Conservation (phyloP, 2,888 invertebrate species). For the Drosophila anomelani region DNA sequence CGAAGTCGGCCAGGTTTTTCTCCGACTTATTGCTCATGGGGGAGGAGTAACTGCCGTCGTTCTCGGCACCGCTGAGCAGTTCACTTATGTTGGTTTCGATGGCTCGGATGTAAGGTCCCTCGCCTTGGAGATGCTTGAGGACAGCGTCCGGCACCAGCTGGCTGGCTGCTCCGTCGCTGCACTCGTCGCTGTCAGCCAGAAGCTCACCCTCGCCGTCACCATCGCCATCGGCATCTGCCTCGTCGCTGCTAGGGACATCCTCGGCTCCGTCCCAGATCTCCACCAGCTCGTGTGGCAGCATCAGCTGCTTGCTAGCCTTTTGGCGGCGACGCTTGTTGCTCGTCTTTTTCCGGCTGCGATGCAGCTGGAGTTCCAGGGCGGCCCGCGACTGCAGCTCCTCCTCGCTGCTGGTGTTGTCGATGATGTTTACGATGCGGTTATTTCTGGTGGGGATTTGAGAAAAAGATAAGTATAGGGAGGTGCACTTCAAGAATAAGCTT, state of each 20-base stretch:
- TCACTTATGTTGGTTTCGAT: constrained; percentile 85
- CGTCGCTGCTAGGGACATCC: constrained; percentile 79
- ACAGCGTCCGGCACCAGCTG: constrained; percentile 84
- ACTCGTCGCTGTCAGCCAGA: constrained; percentile 84
- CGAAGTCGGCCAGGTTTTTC: constrained; percentile 97
- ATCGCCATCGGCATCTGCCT: constrained; percentile 83
- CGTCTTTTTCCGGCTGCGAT: constrained; percentile 83
- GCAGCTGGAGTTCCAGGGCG: constrained; percentile 78
- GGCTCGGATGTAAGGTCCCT: constrained; percentile 86
- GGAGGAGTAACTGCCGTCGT: constrained; percentile 96
- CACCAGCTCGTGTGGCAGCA: constrained; percentile 85
- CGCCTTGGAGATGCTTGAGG: constrained; percentile 85
- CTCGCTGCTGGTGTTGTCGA: constrained; percentile 84
- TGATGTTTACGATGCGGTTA: constrained; percentile 83
- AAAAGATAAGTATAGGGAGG: no score
- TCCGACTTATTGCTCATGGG: constrained; percentile 96
- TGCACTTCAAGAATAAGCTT: background rate
- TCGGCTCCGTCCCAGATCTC: constrained; percentile 88
- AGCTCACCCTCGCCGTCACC: constrained; percentile 83
- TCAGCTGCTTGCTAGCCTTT: constrained; percentile 78
- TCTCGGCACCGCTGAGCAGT: constrained; percentile 87
- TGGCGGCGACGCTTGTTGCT: constrained; percentile 83
- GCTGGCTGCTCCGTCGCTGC: constrained; percentile 83
- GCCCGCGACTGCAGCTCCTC: constrained; percentile 82
- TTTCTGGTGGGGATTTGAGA: constrained; percentile 69